Base-by-base conservation (phyloP, 2,113 vertebrate species). In the Hippocampus barbouri region DNA sequence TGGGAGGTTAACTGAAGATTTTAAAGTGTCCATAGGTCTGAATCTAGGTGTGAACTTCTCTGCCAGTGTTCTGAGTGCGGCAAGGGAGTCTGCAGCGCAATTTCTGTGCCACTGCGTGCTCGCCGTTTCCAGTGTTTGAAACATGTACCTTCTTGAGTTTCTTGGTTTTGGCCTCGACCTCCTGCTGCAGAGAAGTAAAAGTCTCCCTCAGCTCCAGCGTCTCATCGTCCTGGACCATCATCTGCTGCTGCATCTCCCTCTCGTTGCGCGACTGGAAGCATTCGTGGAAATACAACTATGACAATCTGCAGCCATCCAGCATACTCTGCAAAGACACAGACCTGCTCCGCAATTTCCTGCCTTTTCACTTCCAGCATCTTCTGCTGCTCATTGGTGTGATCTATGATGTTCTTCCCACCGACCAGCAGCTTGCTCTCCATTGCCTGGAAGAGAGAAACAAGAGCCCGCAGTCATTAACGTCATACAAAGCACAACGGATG, bases 341-440 rank as follows among this genome's bases (percentile, higher is more conserved):
- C 97, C 96, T 97, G 95, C 83, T 97, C 96, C 0, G 96, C 93
- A n/a, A 98, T 98, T 85, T 98, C 97, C 66, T 97, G 95, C 27
- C 94, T 88, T 85, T 93, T 95, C 80, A 95, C 91, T 84, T 98
- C 96, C 83, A 98, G 76, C 94, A 96, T 97, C 90, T 94, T 98
- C 92, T 98, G 96, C 88, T 98, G 96, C 87, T 98, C 96, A 0
- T 98, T 98, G 68, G 97, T 98, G 88, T 98, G 96, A 78, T 98
- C 97, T 66, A 96, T 94, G 76, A 98, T 98, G 89, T 95, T 98
- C 85, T 97, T 95, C 43, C 97, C 97, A 0, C 97, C 97, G 2
- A 96, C 95, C 38, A 98, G 92, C 78, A 98, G 92, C 74, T 98
- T 98, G 92, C 97, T 98, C 91, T 98, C 96, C 95, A 98, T 97